phyloP scores from a whole-genome alignment of 1,140 invertebrate species.

The Popillia japonica region DNA sequence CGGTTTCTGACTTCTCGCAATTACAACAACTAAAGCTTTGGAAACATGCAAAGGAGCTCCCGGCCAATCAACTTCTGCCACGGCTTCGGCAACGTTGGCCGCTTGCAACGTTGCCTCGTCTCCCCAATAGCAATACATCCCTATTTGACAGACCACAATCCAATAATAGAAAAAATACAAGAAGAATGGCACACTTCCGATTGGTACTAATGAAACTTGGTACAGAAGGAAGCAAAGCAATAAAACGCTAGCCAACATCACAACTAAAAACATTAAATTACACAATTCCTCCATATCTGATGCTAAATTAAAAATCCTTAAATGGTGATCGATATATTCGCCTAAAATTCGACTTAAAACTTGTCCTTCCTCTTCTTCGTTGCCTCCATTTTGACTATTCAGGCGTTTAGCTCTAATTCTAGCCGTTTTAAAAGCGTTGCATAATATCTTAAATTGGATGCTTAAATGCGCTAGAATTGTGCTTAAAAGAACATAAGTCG shows the following conservation, averaged over 20 bases:
- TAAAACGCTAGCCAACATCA: conserved; percentile 30
- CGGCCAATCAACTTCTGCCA: conserved; percentile 57
- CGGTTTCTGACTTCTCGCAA: conserved; percentile 58
- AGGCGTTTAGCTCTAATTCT: not conserved
- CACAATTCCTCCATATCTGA: conserved; percentile 38
- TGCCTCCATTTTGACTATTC: not conserved
- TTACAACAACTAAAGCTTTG: conserved; percentile 55
- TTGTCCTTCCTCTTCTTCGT: not conserved
- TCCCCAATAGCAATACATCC: conserved; percentile 43
- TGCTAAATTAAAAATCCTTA: conserved; percentile 34
- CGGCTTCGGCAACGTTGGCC: conserved; percentile 54
- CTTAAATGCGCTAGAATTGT: conserved; percentile 42
- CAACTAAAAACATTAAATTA: conserved; percentile 38
- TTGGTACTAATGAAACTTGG: not conserved
- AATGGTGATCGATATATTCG: conserved; percentile 39
- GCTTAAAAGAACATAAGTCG: conserved; percentile 40
- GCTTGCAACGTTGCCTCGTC: conserved; percentile 50
- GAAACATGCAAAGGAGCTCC: conserved; percentile 50
- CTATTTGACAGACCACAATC: conserved; percentile 40
- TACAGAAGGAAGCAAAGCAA: conserved; percentile 21
- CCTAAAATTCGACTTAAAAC: conserved; percentile 12
- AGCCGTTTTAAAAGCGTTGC: conserved; percentile 32
- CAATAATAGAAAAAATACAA: conserved; percentile 41
- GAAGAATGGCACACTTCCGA: conserved; percentile 38
- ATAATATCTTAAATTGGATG: conserved; percentile 42